Conservation (phyloP, 2,113 vertebrate species). For the Corvus cornix region DNA sequence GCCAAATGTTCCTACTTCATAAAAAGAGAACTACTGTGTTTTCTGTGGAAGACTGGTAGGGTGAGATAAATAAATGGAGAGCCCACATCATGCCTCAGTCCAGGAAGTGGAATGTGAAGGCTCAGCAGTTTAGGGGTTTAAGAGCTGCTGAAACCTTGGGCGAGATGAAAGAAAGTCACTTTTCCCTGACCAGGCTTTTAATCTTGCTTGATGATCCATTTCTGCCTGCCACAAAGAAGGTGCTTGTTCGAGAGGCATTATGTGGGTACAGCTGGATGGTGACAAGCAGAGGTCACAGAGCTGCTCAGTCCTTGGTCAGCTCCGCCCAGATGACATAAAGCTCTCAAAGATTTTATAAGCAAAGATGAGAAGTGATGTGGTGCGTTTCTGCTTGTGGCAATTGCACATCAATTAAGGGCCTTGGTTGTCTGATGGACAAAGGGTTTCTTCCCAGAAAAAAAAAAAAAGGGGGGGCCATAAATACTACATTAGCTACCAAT, state of each 20-base stretch:
- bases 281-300: neutral
- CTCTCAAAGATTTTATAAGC: neutral
- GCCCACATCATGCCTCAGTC: neutral
- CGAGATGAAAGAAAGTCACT: constrained; percentile 28
- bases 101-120: neutral
- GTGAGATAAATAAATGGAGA: constrained; percentile 6
- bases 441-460: rapidly evolving
- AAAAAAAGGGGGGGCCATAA: neutral
- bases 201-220: constrained; percentile 34
- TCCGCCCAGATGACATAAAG: neutral
- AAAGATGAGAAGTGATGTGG: rapidly evolving
- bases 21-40: neutral
- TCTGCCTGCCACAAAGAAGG: neutral
- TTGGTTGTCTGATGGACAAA: neutral
- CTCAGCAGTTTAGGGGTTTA: neutral
- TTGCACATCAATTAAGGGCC: neutral
- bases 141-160: neutral
- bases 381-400: neutral
- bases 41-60: neutral
- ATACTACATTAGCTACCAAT: neutral
- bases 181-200: constrained; percentile 25
- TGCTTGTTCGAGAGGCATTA: neutral
- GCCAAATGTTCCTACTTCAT: neutral
- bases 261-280: neutral
- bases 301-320: neutral